A percentile compares a stretch with the other conserved stretches of the same genome.
Conservation (phyloP, 2,888 invertebrate species). For the Tuberolachnus salignus region DNA sequence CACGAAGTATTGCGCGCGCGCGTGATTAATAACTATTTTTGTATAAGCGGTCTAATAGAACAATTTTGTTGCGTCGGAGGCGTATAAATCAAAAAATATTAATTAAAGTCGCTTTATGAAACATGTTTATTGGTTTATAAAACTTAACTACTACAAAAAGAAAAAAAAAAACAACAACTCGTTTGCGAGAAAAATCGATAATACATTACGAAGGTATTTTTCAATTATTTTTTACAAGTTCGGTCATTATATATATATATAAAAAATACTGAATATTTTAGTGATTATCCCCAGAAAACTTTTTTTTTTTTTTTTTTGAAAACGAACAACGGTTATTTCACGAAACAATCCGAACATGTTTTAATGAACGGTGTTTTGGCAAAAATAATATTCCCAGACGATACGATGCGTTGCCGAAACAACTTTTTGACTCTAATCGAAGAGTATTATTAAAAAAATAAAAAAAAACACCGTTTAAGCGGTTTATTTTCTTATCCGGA, state of each 20-base stretch:
- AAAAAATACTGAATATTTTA: no score
- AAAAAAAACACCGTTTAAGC: no score
- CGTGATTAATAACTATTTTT: constrained; percentile 25
- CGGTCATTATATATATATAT: background rate
- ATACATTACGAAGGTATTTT: background rate
- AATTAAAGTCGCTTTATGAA: constrained; percentile 26
- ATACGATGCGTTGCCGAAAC: no score
- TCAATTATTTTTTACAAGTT: background rate
- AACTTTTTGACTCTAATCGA: no score
- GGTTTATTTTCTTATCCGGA: no score
- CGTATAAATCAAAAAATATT: constrained; percentile 35
- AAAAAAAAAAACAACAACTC: background rate
- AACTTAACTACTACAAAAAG: constrained; percentile 24
- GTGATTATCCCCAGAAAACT: no score
- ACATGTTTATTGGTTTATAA: constrained; percentile 35
- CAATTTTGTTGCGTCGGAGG: constrained; percentile 28
- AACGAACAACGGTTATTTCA: no score
- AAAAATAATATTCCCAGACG: no score
- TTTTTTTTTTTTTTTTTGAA: no score
- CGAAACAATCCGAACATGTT: no score
- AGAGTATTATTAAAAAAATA: no score
- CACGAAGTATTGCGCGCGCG: constrained; percentile 4
- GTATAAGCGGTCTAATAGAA: constrained; percentile 7
- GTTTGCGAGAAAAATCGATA: constrained; percentile 6
- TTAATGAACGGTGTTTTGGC: no score